Percentiles rank a stretch among this genome's conserved stretches.
These are phyloP conservation scores for Lycopodina hypogea DNA, from an alignment of 37 sponge, comb jelly and placozoan genomes.

Conservation along the genomic window DNA sequence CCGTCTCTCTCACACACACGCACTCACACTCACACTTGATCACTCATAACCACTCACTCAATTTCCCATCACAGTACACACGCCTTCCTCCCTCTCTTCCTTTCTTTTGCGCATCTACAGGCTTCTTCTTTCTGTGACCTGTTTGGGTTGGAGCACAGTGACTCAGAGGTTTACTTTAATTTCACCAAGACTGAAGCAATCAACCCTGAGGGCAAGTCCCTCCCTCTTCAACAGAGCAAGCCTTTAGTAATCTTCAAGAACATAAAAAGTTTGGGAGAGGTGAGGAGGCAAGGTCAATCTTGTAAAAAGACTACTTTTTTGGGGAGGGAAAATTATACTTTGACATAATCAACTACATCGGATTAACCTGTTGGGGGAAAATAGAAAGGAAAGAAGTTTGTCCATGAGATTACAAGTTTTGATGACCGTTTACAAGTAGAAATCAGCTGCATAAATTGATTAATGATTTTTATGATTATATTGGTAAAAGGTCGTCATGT, in stretches of 20 bases:
- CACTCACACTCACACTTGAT: not conserved
- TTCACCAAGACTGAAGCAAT: conserved; percentile 5
- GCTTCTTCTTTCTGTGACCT: conserved; percentile 1
- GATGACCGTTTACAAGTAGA: too few species aligned
- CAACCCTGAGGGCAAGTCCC: not conserved
- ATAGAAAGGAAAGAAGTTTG: too few species aligned
- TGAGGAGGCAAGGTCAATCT: conserved; percentile 9
- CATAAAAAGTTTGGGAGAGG: conserved; percentile 38
- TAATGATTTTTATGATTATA: too few species aligned
- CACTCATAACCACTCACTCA: not conserved
- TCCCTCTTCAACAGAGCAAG: conserved; percentile 17
- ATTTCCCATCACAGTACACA: not conserved
- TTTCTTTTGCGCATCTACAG: not conserved
- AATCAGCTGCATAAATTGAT: too few species aligned
- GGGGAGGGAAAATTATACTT: too few species aligned
- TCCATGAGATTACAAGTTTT: too few species aligned
- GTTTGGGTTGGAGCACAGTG: not conserved
- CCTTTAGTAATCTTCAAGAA: conserved; percentile 41
- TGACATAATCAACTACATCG: too few species aligned
- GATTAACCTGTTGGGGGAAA: too few species aligned
- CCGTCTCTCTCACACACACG: not conserved
- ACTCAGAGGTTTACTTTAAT: not conserved
- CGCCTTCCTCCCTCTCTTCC: not conserved
- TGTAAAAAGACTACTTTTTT: too few species aligned
- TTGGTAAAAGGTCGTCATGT: too few species aligned